A percentile compares a stretch with the other conserved stretches of the same genome.
Evolutionary conservation across 2,113 vertebrate genomes (phyloP).

Genomic region (Delphinus delphis): DNA sequence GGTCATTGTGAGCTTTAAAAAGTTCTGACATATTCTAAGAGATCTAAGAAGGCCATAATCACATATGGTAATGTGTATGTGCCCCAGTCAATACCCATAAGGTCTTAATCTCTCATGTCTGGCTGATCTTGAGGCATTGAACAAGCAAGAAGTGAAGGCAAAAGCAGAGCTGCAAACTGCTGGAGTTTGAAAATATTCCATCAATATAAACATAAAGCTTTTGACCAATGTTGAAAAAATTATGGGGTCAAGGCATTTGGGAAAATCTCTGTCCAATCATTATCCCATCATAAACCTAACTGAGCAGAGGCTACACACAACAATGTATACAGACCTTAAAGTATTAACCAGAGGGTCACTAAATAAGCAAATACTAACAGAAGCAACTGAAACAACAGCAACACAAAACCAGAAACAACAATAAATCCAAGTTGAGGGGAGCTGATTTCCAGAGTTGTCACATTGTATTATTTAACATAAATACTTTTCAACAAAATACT

Average conservation of each 20-base stretch:
- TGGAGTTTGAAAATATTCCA: background rate
- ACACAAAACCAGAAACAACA: background rate
- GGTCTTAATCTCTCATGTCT: background rate
- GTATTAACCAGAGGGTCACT: background rate
- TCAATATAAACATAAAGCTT: background rate
- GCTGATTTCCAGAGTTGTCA: background rate
- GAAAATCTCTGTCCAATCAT: background rate
- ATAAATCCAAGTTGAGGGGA: background rate
- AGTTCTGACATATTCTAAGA: background rate
- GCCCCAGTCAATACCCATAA: background rate
- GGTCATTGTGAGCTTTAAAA: background rate
- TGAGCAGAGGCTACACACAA: background rate
- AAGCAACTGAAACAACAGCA: background rate
- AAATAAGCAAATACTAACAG: background rate
- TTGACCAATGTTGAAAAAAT: background rate
- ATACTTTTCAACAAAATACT: background rate
- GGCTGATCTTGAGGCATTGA: background rate
- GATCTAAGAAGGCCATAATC: background rate
- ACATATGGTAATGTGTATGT: background rate
- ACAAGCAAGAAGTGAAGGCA: background rate
- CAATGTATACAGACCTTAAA: background rate
- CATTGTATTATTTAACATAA: background rate
- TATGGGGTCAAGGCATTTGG: background rate
- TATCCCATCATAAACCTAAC: background rate
- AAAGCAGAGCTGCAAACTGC: background rate